These are phyloP conservation scores for Helicoverpa zea DNA, from an alignment of 1,140 invertebrate species.

Conservation along the genomic window DNA sequence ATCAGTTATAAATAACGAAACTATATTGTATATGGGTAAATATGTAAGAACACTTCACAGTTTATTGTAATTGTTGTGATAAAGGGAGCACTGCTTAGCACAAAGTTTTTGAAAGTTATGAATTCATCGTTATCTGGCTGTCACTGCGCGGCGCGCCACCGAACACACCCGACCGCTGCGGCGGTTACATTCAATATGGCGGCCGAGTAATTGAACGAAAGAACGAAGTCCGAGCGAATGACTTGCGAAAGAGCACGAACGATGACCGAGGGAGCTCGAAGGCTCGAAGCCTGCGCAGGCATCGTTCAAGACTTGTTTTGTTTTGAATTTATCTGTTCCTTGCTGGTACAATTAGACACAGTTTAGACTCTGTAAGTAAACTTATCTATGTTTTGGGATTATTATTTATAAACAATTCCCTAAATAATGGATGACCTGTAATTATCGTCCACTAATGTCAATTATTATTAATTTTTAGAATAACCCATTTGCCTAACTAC, in stretches of 20 bases:
- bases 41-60: slow-evolving; percentile 62
- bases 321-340: slow-evolving; percentile 5
- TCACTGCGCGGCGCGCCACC: slow-evolving; percentile 73
- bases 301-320: slow-evolving; percentile 10
- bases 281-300: slow-evolving; percentile 14
- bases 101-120: slow-evolving; percentile 73
- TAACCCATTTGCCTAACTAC: too few relatives aligned
- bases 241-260: slow-evolving; percentile 53
- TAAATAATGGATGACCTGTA: too few relatives aligned
- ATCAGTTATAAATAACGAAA: slow-evolving; percentile 60
- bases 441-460: too few relatives aligned
- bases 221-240: slow-evolving; percentile 57
- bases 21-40: slow-evolving; percentile 46
- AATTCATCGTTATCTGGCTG: slow-evolving; percentile 76
- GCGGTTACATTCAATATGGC: slow-evolving; percentile 79
- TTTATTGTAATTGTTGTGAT: slow-evolving; percentile 57
- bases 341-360: neutral
- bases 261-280: slow-evolving; percentile 32
- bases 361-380: neutral
- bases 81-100: slow-evolving; percentile 58
- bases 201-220: slow-evolving; percentile 58
- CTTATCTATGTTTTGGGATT: neutral
- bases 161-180: slow-evolving; percentile 59
- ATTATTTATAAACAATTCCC: neutral
- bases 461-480: too few relatives aligned